Conservation (phyloP, 2,888 invertebrate genomes). For the Cremastinae sp. region DNA sequence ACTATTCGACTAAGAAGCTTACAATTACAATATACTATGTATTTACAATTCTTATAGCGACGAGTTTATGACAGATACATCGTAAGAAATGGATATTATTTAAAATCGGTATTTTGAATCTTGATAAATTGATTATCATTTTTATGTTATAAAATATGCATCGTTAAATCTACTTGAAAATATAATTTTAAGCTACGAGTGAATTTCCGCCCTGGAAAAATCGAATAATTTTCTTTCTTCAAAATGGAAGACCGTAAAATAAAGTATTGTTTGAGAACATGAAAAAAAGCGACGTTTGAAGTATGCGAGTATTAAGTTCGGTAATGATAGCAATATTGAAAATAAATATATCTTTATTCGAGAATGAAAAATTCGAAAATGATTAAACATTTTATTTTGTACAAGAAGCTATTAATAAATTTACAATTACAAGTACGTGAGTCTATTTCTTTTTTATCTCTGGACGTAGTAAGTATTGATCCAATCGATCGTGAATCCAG, state of each 20-base stretch:
- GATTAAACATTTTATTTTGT: conserved; percentile 25
- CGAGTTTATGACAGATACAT: conserved; percentile 38
- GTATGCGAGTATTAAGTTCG: conserved; percentile 9
- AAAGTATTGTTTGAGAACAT: conserved; percentile 14
- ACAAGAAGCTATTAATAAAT: conserved; percentile 25
- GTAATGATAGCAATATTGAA: conserved; percentile 9
- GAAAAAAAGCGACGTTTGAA: conserved; percentile 14
- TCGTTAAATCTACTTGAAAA: conserved; percentile 14
- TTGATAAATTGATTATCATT: too few species aligned
- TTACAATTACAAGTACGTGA: not conserved
- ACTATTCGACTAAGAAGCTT: conserved; percentile 26
- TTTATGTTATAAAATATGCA: too few species aligned
- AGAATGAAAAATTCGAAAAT: conserved; percentile 3
- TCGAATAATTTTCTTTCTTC: conserved; percentile 19
- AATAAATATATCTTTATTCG: conserved; percentile 3
- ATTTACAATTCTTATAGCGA: conserved; percentile 58
- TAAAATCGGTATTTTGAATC: conserved; percentile 17
- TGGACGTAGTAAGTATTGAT: conserved; percentile 1
- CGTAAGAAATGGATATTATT: conserved; percentile 31
- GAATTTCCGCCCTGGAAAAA: conserved; percentile 56
- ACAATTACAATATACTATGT: conserved; percentile 59
- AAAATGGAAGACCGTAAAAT: conserved; percentile 16
- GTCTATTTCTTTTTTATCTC: not conserved
- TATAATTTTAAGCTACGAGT: conserved; percentile 44
- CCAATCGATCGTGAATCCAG: not conserved